Evolutionary conservation across 2,888 invertebrate genomes (phyloP), one percentile per base, ranked within the genome.

Genomic region (Synergus gifuensis): DNA sequence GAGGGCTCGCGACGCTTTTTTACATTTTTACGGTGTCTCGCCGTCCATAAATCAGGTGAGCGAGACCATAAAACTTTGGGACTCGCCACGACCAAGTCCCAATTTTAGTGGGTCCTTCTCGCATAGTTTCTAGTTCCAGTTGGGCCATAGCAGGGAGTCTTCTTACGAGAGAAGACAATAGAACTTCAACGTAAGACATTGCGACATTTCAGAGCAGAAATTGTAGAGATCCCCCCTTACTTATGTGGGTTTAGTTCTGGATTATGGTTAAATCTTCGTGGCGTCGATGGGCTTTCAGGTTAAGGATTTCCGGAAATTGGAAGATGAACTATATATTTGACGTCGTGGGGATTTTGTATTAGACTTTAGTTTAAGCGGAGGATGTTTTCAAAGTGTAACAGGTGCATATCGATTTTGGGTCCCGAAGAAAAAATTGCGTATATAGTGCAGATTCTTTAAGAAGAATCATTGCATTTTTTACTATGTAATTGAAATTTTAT

Each of bases 181-280:
- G 85, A 54, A 54, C 81, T 58, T 46, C 80, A 79, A 81, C 87
- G 86, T 87, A 90, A 90, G 89, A 88, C 89, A 88, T 90, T 91
- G 87, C 90, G 90, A 90, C 88, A 91, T 90, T 90, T 88, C 86
- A 79, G 89, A 88, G 87, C 88, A 86, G 83, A 86, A 85, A 83
- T 83, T 84, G 81, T 83, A 85, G 84, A 85, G 82, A 79, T 80
- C 78, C 76, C 82, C 83, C 79, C 80, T 76, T 77, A 76, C 76
- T 78, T 81, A 81, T 79, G 80, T 81, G 81, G 79, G 78, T 62
- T 81, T 76, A 46, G 46, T 76, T 81, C 80, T 82, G 80, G 79
- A 77, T 76, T 81, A 67, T 46, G 40, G 77, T 79, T 81, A 77
- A 82, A 81, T 69, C 78, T 66, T 54, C 16, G 7, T 49, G 46